Conservation (phyloP, 2,888 invertebrate genomes). For the Cantharis rufa region DNA sequence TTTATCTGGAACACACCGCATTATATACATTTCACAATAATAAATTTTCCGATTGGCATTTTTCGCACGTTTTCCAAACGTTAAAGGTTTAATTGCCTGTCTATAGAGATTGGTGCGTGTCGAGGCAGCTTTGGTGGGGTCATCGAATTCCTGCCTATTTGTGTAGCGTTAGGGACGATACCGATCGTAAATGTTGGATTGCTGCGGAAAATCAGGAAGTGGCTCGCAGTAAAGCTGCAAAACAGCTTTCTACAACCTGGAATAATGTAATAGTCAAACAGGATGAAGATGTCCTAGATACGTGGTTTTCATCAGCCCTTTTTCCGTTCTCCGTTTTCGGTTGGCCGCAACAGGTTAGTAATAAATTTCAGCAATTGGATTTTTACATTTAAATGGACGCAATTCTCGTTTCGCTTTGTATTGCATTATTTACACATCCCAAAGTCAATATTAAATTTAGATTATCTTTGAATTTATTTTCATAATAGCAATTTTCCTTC, state of each 20-base stretch:
- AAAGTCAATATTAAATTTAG: background rate
- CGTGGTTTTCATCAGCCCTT: conserved; percentile 98
- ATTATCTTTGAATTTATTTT: background rate
- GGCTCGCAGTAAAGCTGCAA: conserved; percentile 78
- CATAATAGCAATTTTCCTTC: too few relatives aligned
- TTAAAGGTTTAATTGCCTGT: conserved; percentile 13
- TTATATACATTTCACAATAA: background rate
- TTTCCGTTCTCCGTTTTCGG: conserved; percentile 97
- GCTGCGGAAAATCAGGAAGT: conserved; percentile 64
- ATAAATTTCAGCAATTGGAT: background rate
- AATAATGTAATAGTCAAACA: conserved; percentile 62
- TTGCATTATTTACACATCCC: background rate
- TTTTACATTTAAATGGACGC: conserved; percentile 3
- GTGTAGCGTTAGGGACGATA: conserved; percentile 38
- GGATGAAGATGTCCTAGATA: conserved; percentile 97
- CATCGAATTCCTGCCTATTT: conserved; percentile 94
- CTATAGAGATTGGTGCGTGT: conserved; percentile 95
- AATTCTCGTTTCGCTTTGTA: background rate
- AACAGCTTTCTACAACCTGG: conserved; percentile 63
- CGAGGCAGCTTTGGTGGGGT: conserved; percentile 99
- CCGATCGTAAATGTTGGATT: conserved; percentile 45
- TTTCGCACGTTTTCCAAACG: background rate
- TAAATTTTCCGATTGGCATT: background rate
- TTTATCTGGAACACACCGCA: background rate
- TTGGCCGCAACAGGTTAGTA: conserved; percentile 80